phyloP scores from a whole-genome alignment of 2,797 vertebrate genomes.

The Epinephelus awoara region DNA sequence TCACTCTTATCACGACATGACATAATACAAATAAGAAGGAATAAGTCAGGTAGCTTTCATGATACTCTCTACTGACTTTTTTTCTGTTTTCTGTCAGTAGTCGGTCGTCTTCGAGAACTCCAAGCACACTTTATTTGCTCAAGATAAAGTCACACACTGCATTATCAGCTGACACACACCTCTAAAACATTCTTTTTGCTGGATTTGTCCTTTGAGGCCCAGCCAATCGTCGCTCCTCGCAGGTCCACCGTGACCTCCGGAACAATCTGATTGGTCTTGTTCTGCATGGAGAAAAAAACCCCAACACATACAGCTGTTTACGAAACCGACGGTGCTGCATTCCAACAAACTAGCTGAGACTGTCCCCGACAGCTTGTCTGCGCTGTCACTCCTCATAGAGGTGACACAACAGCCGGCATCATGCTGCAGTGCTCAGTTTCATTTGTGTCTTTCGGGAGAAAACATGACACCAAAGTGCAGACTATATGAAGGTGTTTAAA shows the following conservation, averaged over 20 bases:
- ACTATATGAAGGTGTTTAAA: neutral
- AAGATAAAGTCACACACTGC: neutral
- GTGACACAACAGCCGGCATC: neutral
- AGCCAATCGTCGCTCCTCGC: slow-evolving; percentile 87
- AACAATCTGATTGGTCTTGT: slow-evolving; percentile 90
- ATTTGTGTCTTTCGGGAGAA: neutral
- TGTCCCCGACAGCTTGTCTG: slow-evolving; percentile 27
- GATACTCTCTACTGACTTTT: too few species aligned
- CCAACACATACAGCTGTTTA: slow-evolving; percentile 28
- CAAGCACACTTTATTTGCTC: neutral
- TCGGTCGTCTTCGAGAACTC: too few species aligned
- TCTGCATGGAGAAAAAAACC: slow-evolving; percentile 72
- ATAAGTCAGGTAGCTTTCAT: too few species aligned
- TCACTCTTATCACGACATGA: too few species aligned
- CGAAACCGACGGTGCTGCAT: slow-evolving; percentile 56
- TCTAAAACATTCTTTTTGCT: slow-evolving; percentile 97
- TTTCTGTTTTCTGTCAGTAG: too few species aligned
- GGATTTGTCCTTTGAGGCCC: slow-evolving; percentile 94
- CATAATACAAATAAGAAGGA: too few species aligned
- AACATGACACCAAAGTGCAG: neutral
- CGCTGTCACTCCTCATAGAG: neutral
- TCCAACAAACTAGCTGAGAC: slow-evolving; percentile 48
- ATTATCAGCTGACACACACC: slow-evolving; percentile 78
- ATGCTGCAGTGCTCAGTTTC: slow-evolving; percentile 1
- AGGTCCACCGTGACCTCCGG: slow-evolving; percentile 91